These are phyloP conservation scores for Selenia dentaria DNA, from an alignment of 2,888 invertebrate genomes.

Conservation along the genomic window DNA sequence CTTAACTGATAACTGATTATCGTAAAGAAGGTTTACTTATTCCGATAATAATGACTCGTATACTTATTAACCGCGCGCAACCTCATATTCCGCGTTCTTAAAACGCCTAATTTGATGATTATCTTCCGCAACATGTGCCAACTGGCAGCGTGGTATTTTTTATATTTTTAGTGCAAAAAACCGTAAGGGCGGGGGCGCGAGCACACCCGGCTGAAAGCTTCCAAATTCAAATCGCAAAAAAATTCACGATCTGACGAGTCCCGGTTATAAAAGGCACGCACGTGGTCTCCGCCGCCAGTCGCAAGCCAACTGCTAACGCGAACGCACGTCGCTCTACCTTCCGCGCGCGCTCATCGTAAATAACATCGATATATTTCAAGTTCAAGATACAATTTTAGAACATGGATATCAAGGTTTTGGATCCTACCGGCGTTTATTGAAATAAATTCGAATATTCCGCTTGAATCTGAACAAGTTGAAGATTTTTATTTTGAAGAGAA, in stretches of 20 bases:
- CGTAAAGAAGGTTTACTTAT: no score
- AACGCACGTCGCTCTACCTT: conserved; percentile 59
- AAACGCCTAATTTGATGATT: conserved; percentile 33
- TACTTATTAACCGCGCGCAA: no score
- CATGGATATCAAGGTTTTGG: conserved; percentile 78
- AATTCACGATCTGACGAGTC: conserved; percentile 73
- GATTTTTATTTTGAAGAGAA: conserved; percentile 29
- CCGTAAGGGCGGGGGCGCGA: conserved; percentile 73
- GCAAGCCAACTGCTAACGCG: conserved; percentile 53
- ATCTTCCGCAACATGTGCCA: conserved; percentile 47
- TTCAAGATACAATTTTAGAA: conserved; percentile 54
- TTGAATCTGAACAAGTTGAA: conserved; percentile 30
- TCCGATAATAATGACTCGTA: no score
- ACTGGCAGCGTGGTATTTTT: conserved; percentile 60
- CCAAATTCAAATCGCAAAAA: conserved; percentile 80
- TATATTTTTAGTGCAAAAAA: conserved; percentile 46
- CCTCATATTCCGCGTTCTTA: conserved; percentile 1
- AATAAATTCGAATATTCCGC: conserved; percentile 31
- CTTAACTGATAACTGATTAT: no score
- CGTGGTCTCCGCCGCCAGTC: conserved; percentile 71
- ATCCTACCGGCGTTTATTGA: conserved; percentile 79
- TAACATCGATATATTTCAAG: conserved; percentile 72
- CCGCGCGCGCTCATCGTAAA: conserved; percentile 69
- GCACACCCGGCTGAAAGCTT: conserved; percentile 81
- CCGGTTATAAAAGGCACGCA: conserved; percentile 73